phyloP scores from a whole-genome alignment of 1,140 invertebrate species.

The Conus ventricosus region DNA sequence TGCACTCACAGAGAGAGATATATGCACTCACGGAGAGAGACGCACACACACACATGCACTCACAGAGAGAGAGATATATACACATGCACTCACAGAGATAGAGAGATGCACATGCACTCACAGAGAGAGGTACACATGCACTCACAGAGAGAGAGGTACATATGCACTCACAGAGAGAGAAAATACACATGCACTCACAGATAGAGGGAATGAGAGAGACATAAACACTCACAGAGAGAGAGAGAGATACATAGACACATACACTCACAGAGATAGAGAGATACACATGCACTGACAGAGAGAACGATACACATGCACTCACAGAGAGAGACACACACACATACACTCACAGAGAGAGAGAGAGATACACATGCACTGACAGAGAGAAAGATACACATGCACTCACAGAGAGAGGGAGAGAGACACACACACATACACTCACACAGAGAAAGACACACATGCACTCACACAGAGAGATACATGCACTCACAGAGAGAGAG shows the following conservation, averaged over 20 bases:
- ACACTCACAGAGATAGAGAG: not conserved
- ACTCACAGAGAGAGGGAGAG: not conserved
- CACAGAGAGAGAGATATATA: no score
- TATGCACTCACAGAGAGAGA: not conserved
- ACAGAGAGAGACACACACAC: slow-evolving; percentile 22
- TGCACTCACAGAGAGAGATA: no score
- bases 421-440: not conserved
- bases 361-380: not conserved
- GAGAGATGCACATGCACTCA: not conserved
- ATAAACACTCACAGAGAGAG: slow-evolving; percentile 17
- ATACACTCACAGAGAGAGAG: not conserved
- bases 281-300: not conserved
- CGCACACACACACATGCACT: no score
- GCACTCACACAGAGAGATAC: not conserved
- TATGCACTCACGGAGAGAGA: no score
- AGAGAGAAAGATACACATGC: not conserved
- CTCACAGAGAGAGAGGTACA: not conserved
- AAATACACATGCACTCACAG: not conserved
- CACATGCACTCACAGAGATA: not conserved
- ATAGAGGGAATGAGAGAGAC: not conserved
- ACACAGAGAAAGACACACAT: not conserved
- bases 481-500: not conserved
- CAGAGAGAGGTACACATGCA: not conserved
- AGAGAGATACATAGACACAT: slow-evolving; percentile 15
- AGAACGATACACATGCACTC: not conserved